phyloP scores from a whole-genome alignment of 1,140 invertebrate species.

The Magallana angulata region DNA sequence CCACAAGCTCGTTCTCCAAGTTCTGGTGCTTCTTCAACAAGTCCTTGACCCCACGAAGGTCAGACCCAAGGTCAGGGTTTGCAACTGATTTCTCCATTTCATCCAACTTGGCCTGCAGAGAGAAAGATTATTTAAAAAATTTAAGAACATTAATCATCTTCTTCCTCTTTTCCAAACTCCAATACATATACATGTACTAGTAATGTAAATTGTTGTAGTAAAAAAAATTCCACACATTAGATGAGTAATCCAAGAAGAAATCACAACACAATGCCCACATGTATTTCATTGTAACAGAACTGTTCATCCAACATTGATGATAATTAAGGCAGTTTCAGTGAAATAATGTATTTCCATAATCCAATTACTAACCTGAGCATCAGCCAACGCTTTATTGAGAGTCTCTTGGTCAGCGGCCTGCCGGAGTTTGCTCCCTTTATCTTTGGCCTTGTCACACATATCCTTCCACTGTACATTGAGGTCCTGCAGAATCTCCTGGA shows the following conservation, averaged over 20 bases:
- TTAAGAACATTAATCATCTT: background rate
- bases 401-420: slow-evolving; percentile 89
- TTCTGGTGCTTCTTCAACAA: slow-evolving; percentile 98
- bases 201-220: no score
- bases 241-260: no score
- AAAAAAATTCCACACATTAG: no score
- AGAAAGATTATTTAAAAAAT: background rate
- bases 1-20: slow-evolving; percentile 95
- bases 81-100: slow-evolving; percentile 97
- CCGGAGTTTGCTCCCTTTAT: slow-evolving; percentile 89
- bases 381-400: slow-evolving; percentile 94
- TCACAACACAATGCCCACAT: no score
- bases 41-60: slow-evolving; percentile 98
- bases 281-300: no score
- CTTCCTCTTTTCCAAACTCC: background rate
- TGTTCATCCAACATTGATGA: no score
- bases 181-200: no score
- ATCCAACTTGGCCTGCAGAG: slow-evolving; percentile 71
- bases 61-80: slow-evolving; percentile 98
- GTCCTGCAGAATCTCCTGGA: slow-evolving; percentile 92
- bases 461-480: slow-evolving; percentile 95
- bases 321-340: no score
- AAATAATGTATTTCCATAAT: background rate
- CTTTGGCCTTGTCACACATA: slow-evolving; percentile 87
- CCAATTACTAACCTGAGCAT: slow-evolving; percentile 77